phyloP scores from a whole-genome alignment of 2,797 vertebrate species.

The Anguilla anguilla region DNA sequence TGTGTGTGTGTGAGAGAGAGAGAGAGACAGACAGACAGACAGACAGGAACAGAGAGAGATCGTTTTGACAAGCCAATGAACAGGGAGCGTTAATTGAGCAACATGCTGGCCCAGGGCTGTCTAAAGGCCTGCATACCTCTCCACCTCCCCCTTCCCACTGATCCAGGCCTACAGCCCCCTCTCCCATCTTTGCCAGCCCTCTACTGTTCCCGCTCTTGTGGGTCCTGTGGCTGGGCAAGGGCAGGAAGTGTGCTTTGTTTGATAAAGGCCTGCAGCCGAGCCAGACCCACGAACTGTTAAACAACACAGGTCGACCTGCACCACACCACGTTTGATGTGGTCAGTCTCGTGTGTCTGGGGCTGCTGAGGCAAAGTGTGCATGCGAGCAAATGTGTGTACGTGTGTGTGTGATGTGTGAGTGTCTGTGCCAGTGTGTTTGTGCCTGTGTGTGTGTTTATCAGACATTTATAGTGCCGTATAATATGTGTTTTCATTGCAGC shows the following conservation, averaged over 20 bases:
- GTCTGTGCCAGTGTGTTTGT: constrained; percentile 2
- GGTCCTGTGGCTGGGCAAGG: constrained; percentile 42
- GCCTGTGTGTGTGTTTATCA: neutral
- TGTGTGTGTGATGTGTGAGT: constrained; percentile 6
- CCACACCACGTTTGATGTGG: constrained; percentile 50
- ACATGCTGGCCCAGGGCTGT: no score
- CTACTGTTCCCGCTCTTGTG: constrained; percentile 31
- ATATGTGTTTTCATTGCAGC: no score
- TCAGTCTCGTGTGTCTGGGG: constrained; percentile 40
- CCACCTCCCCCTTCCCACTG: neutral
- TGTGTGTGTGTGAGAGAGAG: no score
- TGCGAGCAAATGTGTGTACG: neutral
- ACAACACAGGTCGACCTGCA: constrained; percentile 44
- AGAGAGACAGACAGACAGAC: no score
- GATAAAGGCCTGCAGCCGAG: constrained; percentile 52
- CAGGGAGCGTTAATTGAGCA: no score
- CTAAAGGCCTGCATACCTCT: no score
- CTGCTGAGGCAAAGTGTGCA: constrained; percentile 42
- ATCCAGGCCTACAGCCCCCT: neutral
- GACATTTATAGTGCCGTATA: no score
- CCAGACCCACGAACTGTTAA: constrained; percentile 44
- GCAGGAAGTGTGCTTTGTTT: constrained; percentile 56
- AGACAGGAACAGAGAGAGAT: no score
- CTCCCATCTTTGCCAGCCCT: neutral
- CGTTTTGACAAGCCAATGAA: no score